phyloP scores from a whole-genome alignment of 2,797 vertebrate species.

The Karalla daura region DNA sequence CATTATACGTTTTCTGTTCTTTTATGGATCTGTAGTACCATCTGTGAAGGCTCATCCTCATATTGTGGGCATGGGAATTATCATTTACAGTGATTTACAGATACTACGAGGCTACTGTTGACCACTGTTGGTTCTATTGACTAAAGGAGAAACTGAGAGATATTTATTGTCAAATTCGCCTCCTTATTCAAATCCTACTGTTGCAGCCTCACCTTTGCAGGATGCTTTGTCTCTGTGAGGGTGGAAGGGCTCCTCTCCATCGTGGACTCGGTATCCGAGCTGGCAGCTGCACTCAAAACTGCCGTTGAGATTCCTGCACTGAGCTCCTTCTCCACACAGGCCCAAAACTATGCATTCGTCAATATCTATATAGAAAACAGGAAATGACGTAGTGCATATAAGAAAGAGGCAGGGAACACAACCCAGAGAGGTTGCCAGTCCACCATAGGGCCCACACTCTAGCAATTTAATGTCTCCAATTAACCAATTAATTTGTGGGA shows the following conservation, averaged over 20 bases:
- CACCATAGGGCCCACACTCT: too few species aligned
- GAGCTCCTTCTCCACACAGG: slow-evolving; percentile 85
- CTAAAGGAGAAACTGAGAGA: too few species aligned
- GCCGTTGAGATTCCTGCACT: slow-evolving; percentile 87
- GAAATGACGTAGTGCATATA: not conserved
- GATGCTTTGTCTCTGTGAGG: slow-evolving; percentile 66
- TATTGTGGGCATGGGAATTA: too few species aligned
- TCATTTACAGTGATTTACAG: too few species aligned
- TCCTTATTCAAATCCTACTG: not conserved
- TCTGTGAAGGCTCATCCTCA: not conserved
- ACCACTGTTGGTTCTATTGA: too few species aligned
- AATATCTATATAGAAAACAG: slow-evolving; percentile 80
- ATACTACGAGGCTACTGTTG: too few species aligned
- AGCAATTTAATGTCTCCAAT: too few species aligned
- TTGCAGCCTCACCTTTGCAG: slow-evolving; percentile 84
- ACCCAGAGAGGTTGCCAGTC: too few species aligned
- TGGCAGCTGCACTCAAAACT: slow-evolving; percentile 89
- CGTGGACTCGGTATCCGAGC: slow-evolving; percentile 83
- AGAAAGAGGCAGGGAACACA: too few species aligned
- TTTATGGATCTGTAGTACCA: not conserved
- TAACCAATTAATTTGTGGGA: too few species aligned
- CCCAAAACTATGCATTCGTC: slow-evolving; percentile 87
- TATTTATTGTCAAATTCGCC: not conserved
- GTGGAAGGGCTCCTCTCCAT: slow-evolving; percentile 82
- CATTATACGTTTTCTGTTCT: not conserved